Conservation (phyloP, 2,113 vertebrate genomes). For the Taurulus bubalis region DNA sequence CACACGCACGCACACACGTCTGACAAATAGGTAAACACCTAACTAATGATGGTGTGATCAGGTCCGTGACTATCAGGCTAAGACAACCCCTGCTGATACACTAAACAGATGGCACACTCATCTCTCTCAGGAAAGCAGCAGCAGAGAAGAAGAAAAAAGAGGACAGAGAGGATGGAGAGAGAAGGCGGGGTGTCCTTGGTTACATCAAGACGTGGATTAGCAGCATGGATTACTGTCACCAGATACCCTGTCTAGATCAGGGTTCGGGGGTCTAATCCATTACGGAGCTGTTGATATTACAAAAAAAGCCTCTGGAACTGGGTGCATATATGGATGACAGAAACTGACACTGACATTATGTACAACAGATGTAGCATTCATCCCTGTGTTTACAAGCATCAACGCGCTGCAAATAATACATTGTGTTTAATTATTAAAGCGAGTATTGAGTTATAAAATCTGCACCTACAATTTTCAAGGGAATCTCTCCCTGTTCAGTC, state of each 20-base stretch:
- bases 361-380: slow-evolving; percentile 43
- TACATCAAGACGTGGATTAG: slow-evolving; percentile 80
- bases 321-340: slow-evolving; percentile 40
- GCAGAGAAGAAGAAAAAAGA: slow-evolving; percentile 38
- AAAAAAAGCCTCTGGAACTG: slow-evolving; percentile 58
- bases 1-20: slow-evolving; percentile 12
- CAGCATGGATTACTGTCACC: slow-evolving; percentile 81
- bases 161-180: slow-evolving; percentile 50
- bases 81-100: slow-evolving; percentile 63
- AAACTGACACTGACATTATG: slow-evolving; percentile 24
- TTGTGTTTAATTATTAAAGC: slow-evolving; percentile 33
- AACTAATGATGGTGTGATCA: slow-evolving; percentile 51
- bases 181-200: slow-evolving; percentile 67
- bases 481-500: background rate
- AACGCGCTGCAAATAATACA: slow-evolving; percentile 7
- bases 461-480: slow-evolving; percentile 7
- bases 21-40: slow-evolving; percentile 28
- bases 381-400: slow-evolving; percentile 29
- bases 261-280: slow-evolving; percentile 78
- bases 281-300: slow-evolving; percentile 72
- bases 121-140: slow-evolving; percentile 62
- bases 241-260: slow-evolving; percentile 75
- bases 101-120: slow-evolving; percentile 66
- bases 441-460: background rate
- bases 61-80: slow-evolving; percentile 49